Conservation (phyloP, 92 coral and sea anemone species). For the Umimayanthus chanpuru region DNA sequence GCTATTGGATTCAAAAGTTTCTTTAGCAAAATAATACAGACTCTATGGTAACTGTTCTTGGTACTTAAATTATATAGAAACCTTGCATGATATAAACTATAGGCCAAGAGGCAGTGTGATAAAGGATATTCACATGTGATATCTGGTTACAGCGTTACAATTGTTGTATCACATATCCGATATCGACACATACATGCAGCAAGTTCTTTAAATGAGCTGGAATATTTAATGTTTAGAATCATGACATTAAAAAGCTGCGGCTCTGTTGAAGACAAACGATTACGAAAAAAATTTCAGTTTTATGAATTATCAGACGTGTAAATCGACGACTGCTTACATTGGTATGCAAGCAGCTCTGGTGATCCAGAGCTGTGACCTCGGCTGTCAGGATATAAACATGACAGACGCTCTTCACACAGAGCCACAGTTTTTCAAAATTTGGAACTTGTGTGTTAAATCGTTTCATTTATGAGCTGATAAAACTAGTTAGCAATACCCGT, state of each 20-base stretch:
- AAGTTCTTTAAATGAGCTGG: background rate
- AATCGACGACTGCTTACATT: background rate
- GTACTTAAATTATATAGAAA: background rate
- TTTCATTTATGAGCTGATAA: background rate
- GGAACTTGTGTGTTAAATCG: background rate
- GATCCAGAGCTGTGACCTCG: background rate
- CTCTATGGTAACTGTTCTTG: background rate
- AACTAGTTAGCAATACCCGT: background rate
- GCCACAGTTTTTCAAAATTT: slow-evolving; percentile 9
- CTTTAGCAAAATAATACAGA: background rate
- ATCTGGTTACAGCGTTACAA: slow-evolving; percentile 48
- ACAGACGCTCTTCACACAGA: slow-evolving; percentile 2
- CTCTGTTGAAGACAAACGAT: background rate
- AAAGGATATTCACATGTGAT: slow-evolving; percentile 12
- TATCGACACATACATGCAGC: background rate
- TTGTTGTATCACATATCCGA: slow-evolving; percentile 30
- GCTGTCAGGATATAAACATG: background rate
- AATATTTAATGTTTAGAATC: background rate
- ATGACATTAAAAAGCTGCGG: background rate
- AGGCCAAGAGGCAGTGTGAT: background rate
- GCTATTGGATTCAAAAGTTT: background rate
- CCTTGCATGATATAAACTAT: background rate
- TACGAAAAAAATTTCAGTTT: slow-evolving; percentile 1
- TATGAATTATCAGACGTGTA: background rate
- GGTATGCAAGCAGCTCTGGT: slow-evolving; percentile 14